Evolutionary conservation across 2,797 vertebrate species (phyloP), one percentile per base, ranked within the genome.

Genomic region (Taenioides sp.): DNA sequence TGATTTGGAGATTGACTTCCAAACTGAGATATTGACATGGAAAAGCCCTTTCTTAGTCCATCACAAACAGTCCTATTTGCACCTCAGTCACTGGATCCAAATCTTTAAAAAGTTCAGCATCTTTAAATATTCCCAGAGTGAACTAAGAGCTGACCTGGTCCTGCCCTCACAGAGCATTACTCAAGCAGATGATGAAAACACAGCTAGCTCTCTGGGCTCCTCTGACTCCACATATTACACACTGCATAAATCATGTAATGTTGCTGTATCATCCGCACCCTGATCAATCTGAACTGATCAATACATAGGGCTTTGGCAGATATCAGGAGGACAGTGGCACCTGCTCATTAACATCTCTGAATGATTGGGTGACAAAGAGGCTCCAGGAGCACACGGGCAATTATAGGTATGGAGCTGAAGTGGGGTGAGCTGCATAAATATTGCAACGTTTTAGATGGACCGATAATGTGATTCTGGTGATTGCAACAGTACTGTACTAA

Each of bases 191-290:
- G 86, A 91, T 90, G 75, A 90, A 91, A 88, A 84, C 69, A 83
- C 67, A 83, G 80, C 71, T 52, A 37, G 43, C 72, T 84, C 88
- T 77, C 82, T 34, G 80, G 82, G 75, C 66, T 65, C 64, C 59
- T 81, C 87, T 87, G 90, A 90, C 88, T 72, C 74, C 61, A 80
- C 71, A 84, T 88, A 93, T 94, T 92, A 94, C 77, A 75, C 70
- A 67, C 80, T 85, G 87, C 93, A 93, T 94, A 92, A 93, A 93
- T 94, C 92, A 91, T 85, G 81, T 75, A 76, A 92, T 87, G 87
- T 86, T 93, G 93, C 91, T 88, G 92, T 83, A 92, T 94, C 92
- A 91, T 92, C 91, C 80, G 77, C 82, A 79, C 73, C 78, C 85
- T 84, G 89, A 94, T 94, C 92, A 91, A 92, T 94, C 88, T 83